These are phyloP conservation scores for Octodonta nipae DNA, from an alignment of 2,888 invertebrate genomes.

Conservation along the genomic window DNA sequence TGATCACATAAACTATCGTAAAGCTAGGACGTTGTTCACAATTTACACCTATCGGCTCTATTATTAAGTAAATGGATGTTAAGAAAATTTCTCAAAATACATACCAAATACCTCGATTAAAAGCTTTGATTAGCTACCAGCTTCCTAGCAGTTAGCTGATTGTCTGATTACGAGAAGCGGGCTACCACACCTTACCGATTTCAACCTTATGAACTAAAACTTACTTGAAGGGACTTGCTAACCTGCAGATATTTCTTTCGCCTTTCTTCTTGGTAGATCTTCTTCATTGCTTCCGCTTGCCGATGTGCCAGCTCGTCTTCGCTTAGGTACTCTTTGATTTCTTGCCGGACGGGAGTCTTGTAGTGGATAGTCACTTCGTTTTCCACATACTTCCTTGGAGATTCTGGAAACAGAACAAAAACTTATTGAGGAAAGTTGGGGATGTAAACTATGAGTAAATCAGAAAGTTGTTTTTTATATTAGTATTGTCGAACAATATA, in stretches of 20 bases:
- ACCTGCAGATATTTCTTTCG: slow-evolving; percentile 80
- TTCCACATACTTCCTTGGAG: slow-evolving; percentile 78
- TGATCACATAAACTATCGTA: too few species aligned
- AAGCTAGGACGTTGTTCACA: too few species aligned
- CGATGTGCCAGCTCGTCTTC: slow-evolving; percentile 78
- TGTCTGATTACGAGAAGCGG: neutral
- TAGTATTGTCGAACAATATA: too few species aligned
- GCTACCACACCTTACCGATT: slow-evolving; percentile 14
- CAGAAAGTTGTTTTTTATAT: too few species aligned
- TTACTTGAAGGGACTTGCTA: slow-evolving; percentile 29
- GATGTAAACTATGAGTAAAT: too few species aligned
- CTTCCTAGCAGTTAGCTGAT: too few species aligned
- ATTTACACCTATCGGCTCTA: too few species aligned
- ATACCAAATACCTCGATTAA: too few species aligned
- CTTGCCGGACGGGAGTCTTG: slow-evolving; percentile 74
- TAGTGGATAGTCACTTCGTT: slow-evolving; percentile 91
- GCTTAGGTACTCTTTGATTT: slow-evolving; percentile 71
- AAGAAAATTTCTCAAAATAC: too few species aligned
- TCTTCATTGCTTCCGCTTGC: slow-evolving; percentile 83
- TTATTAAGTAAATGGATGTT: too few species aligned
- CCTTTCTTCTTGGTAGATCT: slow-evolving; percentile 77
- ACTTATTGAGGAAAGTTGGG: slow-evolving; percentile 8
- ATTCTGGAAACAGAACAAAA: too few species aligned
- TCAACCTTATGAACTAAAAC: slow-evolving; percentile 13
- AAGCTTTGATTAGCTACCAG: too few species aligned